Conservation (phyloP, 2,888 invertebrate species). For the Cartodere bifasciata region DNA sequence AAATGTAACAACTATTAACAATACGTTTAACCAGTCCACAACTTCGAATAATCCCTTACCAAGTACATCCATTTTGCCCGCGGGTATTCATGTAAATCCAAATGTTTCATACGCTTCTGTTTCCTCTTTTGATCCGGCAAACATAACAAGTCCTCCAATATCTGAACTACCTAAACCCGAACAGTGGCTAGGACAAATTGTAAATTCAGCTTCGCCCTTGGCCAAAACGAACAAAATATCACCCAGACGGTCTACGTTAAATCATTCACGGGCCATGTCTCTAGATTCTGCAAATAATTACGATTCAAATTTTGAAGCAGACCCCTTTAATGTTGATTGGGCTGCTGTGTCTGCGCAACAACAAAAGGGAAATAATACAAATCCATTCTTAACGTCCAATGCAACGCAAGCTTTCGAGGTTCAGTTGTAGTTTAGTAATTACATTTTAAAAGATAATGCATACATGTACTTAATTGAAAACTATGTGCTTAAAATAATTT, state of each 20-base stretch:
- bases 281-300: constrained; percentile 35
- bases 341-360: constrained; percentile 48
- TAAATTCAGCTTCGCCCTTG: constrained; percentile 41
- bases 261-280: constrained; percentile 42
- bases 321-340: constrained; percentile 82
- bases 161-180: constrained; percentile 65
- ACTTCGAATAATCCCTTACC: no score
- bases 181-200: constrained; percentile 69
- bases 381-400: constrained; percentile 44
- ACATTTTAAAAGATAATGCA: no score
- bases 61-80: no score
- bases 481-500: no score
- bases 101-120: no score
- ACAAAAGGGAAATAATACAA: constrained; percentile 42
- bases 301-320: constrained; percentile 30
- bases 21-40: constrained; percentile 25
- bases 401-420: constrained; percentile 46
- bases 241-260: constrained; percentile 35
- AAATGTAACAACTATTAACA: constrained; percentile 29
- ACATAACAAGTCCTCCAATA: no score
- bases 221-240: constrained; percentile 31
- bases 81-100: no score
- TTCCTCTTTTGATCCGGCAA: no score
- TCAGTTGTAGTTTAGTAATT: constrained; percentile 49
- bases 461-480: no score